Evolutionary conservation across 2,797 vertebrate species (phyloP), one percentile per base, ranked within the genome.

Genomic region (Coreius guichenoti): DNA sequence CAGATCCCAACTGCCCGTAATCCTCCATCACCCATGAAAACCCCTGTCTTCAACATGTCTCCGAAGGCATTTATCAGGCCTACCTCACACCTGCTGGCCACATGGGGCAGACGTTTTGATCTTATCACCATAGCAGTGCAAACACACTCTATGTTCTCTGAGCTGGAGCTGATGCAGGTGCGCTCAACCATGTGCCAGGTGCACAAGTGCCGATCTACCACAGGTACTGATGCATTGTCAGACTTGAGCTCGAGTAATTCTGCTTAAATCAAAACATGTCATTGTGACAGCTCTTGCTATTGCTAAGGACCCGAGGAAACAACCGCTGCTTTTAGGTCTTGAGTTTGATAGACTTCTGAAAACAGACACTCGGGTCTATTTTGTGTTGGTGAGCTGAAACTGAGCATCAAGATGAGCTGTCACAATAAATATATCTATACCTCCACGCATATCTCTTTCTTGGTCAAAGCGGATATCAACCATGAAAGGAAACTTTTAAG

Each of bases 1-100:
- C 91, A 91, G 92, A 94, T 92, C 89, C 91, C 90, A 84, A 33
- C 90, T 26, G 86, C 93, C 89, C 93, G 91, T 94, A 94, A 95
- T 94, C 94, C 93, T 90, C 90, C 90, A 92, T 94, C 92, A 93
- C 88, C 88, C 92, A 91, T 91, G 91, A 86, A 91, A 94, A 94
- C 93, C 91, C 91, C 88, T 90, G 74, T 76, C 49, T 84, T 45
- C 63, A 58, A 8, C 31, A 21, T 39, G 29, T 79, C 49, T 63
- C 43, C 19, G 7, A 65, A 63, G 39, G 73, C 43, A 76, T 75
- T 75, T 74, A 61, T 65, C 69, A n/a, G 69, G 45, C 65, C 21
- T 67, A 26, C n/a, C 84, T 80, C 49, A 26, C 79, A 82, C 79
- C 87, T 74, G 72, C 39, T 75, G 43, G 16, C 72, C 81, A 84